Evolutionary conservation across 2,888 invertebrate species (phyloP), one percentile per base, ranked within the genome.

Genomic region (Steinernema scapterisci): DNA sequence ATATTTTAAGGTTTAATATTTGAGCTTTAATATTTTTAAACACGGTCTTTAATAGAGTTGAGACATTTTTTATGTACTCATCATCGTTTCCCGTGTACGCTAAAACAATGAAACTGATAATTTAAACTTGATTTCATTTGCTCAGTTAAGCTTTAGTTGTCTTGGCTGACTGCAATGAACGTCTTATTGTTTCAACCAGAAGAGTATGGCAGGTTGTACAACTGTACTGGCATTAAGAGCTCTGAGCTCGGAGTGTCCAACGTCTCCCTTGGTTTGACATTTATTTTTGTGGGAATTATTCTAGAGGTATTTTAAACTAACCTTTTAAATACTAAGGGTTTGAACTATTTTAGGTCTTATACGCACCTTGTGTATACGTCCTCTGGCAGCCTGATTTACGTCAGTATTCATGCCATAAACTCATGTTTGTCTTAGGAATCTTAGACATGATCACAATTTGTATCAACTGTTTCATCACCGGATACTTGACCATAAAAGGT

Each of bases 401-500:
- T 1, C 63, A 63, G n/a, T 31, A 63, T 27, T 63, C 63, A 16
- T 63, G 63, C 63, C 31, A 63, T 31, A 63, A 63, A 31, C 11
- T 63, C 16, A 63, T 63, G 63, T 63, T 63, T 27, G 7, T 63
- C 25, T 16, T 63, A 5, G 63, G 63, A 3, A 9, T 63, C 1
- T 63, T 63, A 2, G 63, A 63, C 63, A 63, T 63, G 63, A 1
- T 9, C 38, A 63, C 31, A 13, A 1, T 63, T 2, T 2, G 9
- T 3, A 7, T 63, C 1, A 63, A 63, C 31, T 31, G 63, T 31
- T 3, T 63, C n/a, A 13, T 75, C 23, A 79, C 77, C 31, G 77
- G 77, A 13, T 74, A 52, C 21, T 44, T 77, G 21, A 44, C 77
- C 27, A 25, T 75, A 9, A 9, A 70, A 25, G 77, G 77, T 0